phyloP scores from a whole-genome alignment of 2,113 vertebrate genomes.

The Xerus inauris region DNA sequence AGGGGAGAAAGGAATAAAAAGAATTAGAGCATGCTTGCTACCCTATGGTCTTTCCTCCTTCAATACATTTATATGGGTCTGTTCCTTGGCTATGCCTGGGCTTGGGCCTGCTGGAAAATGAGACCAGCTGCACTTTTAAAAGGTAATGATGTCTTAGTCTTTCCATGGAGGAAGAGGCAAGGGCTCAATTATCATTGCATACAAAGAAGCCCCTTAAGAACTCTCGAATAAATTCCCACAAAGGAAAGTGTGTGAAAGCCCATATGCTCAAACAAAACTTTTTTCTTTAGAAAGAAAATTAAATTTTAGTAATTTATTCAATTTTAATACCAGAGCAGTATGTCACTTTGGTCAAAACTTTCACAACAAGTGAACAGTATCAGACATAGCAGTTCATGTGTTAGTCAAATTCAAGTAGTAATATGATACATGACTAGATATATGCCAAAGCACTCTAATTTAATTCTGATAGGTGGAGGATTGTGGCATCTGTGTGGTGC shows the following conservation, averaged over 20 bases:
- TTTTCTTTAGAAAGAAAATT: background rate
- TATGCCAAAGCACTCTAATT: background rate
- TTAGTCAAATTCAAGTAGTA: background rate
- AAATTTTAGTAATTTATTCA: background rate
- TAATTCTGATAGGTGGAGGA: background rate
- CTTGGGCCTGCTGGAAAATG: slow-evolving; percentile 60
- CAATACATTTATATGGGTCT: slow-evolving; percentile 77
- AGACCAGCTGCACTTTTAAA: background rate
- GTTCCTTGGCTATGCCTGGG: slow-evolving; percentile 74
- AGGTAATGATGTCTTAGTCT: background rate
- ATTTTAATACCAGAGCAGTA: background rate
- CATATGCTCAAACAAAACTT: background rate
- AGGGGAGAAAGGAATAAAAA: slow-evolving; percentile 70
- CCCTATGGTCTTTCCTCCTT: slow-evolving; percentile 77
- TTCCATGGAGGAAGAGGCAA: background rate
- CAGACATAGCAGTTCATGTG: background rate
- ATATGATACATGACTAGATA: background rate
- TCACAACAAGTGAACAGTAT: background rate
- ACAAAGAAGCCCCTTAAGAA: slow-evolving; percentile 38
- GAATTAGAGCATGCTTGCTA: slow-evolving; percentile 84
- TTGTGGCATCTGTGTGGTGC: rapidly evolving
- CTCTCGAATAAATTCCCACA: slow-evolving; percentile 10
- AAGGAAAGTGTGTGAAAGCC: background rate
- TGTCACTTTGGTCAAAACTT: slow-evolving; percentile 19
- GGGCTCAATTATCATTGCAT: slow-evolving; percentile 61